Evolutionary conservation across 2,113 vertebrate species (phyloP).

Genomic region (Sorex fumeus): DNA sequence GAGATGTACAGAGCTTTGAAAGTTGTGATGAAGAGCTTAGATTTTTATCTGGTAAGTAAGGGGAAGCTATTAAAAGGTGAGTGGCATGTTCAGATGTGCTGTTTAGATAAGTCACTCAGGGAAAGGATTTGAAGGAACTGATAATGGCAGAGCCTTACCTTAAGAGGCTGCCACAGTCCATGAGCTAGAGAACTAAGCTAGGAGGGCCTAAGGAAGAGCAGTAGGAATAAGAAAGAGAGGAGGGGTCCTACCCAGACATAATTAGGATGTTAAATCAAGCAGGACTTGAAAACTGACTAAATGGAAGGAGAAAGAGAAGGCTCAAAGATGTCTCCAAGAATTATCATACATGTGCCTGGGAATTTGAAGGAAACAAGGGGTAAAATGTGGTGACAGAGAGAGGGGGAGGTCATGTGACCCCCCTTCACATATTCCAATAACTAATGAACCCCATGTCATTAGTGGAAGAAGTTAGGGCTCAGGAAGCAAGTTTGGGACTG

Average conservation of each 20-base stretch:
- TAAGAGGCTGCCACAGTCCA: slow-evolving; percentile 21
- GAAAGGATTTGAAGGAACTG: slow-evolving; percentile 53
- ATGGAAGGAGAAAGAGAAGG: background rate
- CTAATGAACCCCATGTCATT: background rate
- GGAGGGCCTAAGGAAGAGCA: background rate
- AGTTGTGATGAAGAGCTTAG: slow-evolving; percentile 63
- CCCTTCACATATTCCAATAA: background rate
- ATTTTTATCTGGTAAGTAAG: slow-evolving; percentile 78
- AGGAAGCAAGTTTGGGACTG: background rate
- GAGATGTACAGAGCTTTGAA: slow-evolving; percentile 34
- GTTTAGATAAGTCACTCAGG: slow-evolving; percentile 72
- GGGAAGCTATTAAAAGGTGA: slow-evolving; percentile 71
- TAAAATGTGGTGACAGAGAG: background rate
- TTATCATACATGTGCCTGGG: background rate
- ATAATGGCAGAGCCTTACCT: background rate
- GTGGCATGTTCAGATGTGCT: slow-evolving; percentile 70
- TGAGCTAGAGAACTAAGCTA: background rate
- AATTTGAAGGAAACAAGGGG: background rate
- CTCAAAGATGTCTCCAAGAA: background rate
- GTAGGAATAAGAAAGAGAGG: background rate
- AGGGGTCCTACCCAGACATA: background rate
- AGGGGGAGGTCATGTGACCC: background rate
- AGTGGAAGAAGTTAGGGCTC: slow-evolving; percentile 31
- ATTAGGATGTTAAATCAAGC: background rate
- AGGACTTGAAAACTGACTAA: background rate